Evolutionary conservation across 2,888 invertebrate genomes (phyloP).

Genomic region (Nebria salina): DNA sequence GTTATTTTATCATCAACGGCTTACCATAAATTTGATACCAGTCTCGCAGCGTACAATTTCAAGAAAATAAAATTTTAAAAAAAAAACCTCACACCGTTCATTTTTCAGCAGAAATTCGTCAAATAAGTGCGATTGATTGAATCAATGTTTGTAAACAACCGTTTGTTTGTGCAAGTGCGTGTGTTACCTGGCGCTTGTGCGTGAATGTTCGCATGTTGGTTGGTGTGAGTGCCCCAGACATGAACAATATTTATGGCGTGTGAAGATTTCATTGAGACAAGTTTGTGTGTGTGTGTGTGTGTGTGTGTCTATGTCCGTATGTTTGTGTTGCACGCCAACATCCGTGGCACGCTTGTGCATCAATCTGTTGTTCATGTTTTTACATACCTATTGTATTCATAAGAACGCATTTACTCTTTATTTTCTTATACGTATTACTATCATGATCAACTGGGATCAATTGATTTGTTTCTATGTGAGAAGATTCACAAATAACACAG

Average conservation of each 20-base stretch:
- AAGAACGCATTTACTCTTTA: background rate
- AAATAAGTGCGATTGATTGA: too few species aligned
- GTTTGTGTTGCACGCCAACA: conserved; percentile 6
- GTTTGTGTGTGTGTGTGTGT: background rate
- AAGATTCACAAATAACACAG: background rate
- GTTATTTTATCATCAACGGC: too few species aligned
- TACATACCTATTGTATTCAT: background rate
- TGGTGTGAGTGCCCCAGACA: conserved; percentile 15
- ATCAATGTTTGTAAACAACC: background rate
- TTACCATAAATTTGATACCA: too few species aligned
- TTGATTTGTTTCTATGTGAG: background rate
- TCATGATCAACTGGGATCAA: background rate
- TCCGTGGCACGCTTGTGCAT: conserved; percentile 3
- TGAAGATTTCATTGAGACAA: conserved; percentile 35
- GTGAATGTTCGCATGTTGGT: background rate
- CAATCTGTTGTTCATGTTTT: background rate
- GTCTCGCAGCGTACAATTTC: too few species aligned
- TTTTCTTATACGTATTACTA: too few species aligned
- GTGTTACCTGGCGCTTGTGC: background rate
- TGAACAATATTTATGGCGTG: conserved; percentile 31
- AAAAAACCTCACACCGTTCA: too few species aligned
- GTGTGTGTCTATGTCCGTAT: background rate
- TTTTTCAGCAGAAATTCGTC: too few species aligned
- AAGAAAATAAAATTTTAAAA: too few species aligned
- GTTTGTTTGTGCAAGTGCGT: background rate